These are phyloP conservation scores for Pseudonaja textilis DNA, from an alignment of 2,113 vertebrate species.

Conservation along the genomic window DNA sequence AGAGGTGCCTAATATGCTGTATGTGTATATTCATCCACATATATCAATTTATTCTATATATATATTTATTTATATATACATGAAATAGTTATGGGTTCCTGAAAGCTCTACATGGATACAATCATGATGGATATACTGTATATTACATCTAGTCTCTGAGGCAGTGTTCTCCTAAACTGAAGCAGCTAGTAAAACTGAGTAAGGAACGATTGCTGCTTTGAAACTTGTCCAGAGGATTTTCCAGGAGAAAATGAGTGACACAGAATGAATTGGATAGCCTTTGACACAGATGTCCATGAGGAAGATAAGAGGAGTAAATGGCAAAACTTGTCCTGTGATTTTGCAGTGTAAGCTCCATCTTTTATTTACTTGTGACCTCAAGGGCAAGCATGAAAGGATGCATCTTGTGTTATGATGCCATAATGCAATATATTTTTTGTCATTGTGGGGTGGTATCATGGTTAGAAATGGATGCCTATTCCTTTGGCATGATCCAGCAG, in stretches of 20 bases:
- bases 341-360: not conserved
- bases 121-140: not conserved
- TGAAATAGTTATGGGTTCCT: not conserved
- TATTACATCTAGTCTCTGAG: not conserved
- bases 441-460: not conserved
- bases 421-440: not conserved
- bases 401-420: not conserved
- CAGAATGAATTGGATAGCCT: not conserved
- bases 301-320: not conserved
- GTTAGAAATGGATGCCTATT: not conserved
- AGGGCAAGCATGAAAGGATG: not conserved
- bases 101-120: no score
- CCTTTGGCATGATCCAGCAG: not conserved
- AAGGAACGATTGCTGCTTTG: not conserved
- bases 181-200: not conserved
- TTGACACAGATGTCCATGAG: not conserved
- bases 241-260: not conserved
- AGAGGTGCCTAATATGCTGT: not conserved
- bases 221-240: not conserved
- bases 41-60: not conserved
- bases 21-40: not conserved
- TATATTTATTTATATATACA: not conserved
- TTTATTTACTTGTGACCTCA: not conserved
- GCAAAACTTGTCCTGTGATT: not conserved
- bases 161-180: not conserved